These are phyloP conservation scores for Hycleus phaleratus DNA, from an alignment of 1,140 invertebrate genomes.

Conservation along the genomic window DNA sequence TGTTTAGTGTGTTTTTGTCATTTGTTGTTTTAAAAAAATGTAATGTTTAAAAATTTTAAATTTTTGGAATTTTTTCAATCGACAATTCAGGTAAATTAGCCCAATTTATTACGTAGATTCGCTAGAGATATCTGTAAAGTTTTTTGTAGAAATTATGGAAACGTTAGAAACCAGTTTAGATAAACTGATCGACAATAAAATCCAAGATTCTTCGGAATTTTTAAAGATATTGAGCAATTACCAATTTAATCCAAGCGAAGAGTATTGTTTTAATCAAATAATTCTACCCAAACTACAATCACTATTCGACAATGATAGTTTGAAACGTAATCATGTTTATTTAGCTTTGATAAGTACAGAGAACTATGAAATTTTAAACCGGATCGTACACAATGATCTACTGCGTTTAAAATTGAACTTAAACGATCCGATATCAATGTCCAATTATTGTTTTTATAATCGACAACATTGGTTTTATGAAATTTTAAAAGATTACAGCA, in stretches of 20 bases:
- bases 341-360: slow-evolving; percentile 26
- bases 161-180: slow-evolving; percentile 1
- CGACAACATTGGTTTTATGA: slow-evolving; percentile 35
- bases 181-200: slow-evolving; percentile 3
- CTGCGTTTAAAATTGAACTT: slow-evolving; percentile 19
- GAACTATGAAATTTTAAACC: slow-evolving; percentile 25
- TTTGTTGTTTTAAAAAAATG: too few relatives aligned
- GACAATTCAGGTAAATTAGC: too few relatives aligned
- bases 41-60: too few relatives aligned
- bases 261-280: slow-evolving; percentile 11
- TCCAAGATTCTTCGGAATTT: slow-evolving; percentile 6
- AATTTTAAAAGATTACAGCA: slow-evolving; percentile 20
- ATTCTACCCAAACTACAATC: slow-evolving; percentile 18
- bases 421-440: slow-evolving; percentile 25
- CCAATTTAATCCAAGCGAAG: slow-evolving; percentile 1
- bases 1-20: too few relatives aligned
- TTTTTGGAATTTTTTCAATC: too few relatives aligned
- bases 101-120: too few relatives aligned
- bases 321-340: slow-evolving; percentile 31
- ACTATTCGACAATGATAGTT: slow-evolving; percentile 8
- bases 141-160: not conserved
- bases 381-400: slow-evolving; percentile 28
- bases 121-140: too few relatives aligned
- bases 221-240: slow-evolving; percentile 15
- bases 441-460: slow-evolving; percentile 31